These are phyloP conservation scores for Argyrosomus japonicus DNA, from an alignment of 2,113 vertebrate species.

Conservation along the genomic window DNA sequence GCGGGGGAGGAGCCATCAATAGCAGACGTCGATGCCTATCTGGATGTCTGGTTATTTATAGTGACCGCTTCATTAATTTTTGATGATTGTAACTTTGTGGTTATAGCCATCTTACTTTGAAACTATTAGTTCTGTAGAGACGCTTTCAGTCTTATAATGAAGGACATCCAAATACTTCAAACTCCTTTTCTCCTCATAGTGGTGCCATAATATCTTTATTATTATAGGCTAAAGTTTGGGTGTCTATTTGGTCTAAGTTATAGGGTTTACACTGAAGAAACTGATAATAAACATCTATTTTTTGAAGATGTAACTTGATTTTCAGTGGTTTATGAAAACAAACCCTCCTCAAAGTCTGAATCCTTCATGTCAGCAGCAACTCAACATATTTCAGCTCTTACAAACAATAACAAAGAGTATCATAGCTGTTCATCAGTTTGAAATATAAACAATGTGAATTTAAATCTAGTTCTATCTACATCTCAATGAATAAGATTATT, in stretches of 20 bases:
- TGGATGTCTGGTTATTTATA: conserved; percentile 73
- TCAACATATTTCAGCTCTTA: background rate
- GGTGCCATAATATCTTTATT: too few relatives aligned
- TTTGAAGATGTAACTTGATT: too few relatives aligned
- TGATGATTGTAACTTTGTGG: conserved; percentile 57
- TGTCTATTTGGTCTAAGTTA: background rate
- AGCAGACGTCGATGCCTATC: conserved; percentile 66
- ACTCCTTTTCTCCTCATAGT: background rate
- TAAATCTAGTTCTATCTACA: too few relatives aligned
- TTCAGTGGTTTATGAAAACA: background rate
- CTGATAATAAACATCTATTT: background rate
- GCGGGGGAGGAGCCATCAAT: conserved; percentile 77
- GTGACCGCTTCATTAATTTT: conserved; percentile 64
- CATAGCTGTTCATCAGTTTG: background rate
- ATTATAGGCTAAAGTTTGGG: background rate
- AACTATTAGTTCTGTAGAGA: background rate
- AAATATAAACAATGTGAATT: background rate
- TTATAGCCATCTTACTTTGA: background rate
- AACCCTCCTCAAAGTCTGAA: background rate
- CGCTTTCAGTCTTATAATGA: background rate
- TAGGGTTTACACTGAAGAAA: background rate
- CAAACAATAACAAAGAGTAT: background rate
- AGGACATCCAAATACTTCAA: background rate
- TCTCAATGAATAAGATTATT: too few relatives aligned
- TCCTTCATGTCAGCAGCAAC: background rate